phyloP scores from a whole-genome alignment of 2,797 vertebrate genomes.

The Artibeus jamaicensis region DNA sequence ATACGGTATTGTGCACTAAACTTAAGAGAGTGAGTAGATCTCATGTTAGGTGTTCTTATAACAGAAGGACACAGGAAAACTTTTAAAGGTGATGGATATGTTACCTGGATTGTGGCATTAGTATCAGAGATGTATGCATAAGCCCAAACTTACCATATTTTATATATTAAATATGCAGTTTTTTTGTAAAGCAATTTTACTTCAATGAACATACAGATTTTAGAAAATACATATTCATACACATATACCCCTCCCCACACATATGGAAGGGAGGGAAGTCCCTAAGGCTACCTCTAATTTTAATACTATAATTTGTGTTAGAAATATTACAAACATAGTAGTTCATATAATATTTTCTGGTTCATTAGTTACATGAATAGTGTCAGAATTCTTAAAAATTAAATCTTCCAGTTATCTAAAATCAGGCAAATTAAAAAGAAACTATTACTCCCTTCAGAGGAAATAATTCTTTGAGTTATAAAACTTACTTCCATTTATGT shows the following conservation, averaged over 20 bases:
- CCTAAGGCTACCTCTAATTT: background rate
- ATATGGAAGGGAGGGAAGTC: background rate
- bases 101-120: background rate
- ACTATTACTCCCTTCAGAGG: background rate
- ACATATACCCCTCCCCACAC: background rate
- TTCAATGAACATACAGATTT: background rate
- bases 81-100: background rate
- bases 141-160: background rate
- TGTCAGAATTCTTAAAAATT: background rate
- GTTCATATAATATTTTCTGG: background rate
- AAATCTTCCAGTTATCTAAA: slow-evolving; percentile 1
- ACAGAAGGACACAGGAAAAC: background rate
- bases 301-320: background rate
- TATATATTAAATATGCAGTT: background rate
- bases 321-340: background rate
- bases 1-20: background rate
- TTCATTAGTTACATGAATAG: background rate
- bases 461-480: background rate
- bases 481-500: background rate
- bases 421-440: slow-evolving; percentile 11
- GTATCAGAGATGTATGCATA: background rate
- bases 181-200: background rate
- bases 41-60: background rate
- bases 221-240: background rate
- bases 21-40: background rate